phyloP scores from a whole-genome alignment of 2,888 invertebrate species.

The Platerodrilus igneus region DNA sequence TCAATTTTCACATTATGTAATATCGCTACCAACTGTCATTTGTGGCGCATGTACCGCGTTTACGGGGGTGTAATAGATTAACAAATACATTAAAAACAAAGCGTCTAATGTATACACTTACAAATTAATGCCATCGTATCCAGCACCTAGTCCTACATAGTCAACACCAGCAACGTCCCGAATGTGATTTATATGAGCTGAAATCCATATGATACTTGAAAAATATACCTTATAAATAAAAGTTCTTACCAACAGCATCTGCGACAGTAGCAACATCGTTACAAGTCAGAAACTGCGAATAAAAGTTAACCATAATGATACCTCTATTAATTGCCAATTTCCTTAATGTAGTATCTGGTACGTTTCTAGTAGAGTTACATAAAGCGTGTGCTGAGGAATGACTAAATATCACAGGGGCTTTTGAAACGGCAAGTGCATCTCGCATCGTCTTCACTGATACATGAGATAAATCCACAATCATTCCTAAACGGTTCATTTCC shows the following conservation, averaged over 20 bases:
- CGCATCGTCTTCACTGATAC: constrained; percentile 77
- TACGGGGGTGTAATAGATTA: too few relatives aligned
- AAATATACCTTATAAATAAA: constrained; percentile 1
- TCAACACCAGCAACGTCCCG: constrained; percentile 80
- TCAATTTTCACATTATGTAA: too few relatives aligned
- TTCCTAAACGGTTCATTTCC: constrained; percentile 86
- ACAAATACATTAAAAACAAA: too few relatives aligned
- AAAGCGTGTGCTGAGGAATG: constrained; percentile 78
- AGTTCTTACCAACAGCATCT: constrained; percentile 70
- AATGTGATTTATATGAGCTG: constrained; percentile 89
- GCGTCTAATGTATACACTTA: constrained; percentile 61
- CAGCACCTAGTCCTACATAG: constrained; percentile 83
- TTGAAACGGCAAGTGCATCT: constrained; percentile 69
- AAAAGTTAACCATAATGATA: constrained; percentile 84
- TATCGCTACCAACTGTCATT: too few relatives aligned
- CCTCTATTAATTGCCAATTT: constrained; percentile 73
- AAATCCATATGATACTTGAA: constrained; percentile 39
- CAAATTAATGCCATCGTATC: constrained; percentile 88
- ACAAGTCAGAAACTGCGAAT: constrained; percentile 72
- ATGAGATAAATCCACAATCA: constrained; percentile 82
- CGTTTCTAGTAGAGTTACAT: constrained; percentile 77
- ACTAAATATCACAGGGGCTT: constrained; percentile 81
- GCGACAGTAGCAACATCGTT: constrained; percentile 69
- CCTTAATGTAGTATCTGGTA: constrained; percentile 70
- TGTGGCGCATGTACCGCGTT: too few relatives aligned